Conservation (phyloP, 37 sponge, comb jelly and placozoan species). For the Theonella swinhoei region DNA sequence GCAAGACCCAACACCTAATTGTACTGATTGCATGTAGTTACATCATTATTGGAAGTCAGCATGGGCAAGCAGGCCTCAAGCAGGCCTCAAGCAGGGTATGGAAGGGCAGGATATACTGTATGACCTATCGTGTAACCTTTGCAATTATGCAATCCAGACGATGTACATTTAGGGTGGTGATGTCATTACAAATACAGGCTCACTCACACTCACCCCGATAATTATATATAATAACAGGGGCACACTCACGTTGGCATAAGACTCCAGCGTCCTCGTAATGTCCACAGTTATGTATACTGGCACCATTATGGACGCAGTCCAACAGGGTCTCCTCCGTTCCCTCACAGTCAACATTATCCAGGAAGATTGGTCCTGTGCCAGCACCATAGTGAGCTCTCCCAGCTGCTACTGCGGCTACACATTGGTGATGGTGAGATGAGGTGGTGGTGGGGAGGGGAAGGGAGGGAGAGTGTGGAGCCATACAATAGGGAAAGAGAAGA, state of each 20-base stretch:
- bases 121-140: no score
- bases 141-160: no score
- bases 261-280: slow-evolving; percentile 60
- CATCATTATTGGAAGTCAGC: no score
- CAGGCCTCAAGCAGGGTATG: no score
- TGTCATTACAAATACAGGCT: no score
- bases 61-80: no score
- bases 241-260: slow-evolving; percentile 36
- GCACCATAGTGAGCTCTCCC: slow-evolving; percentile 32
- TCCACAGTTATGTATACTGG: slow-evolving; percentile 17
- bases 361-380: slow-evolving; percentile 32
- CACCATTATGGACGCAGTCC: slow-evolving; percentile 7
- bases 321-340: slow-evolving; percentile 35
- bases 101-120: no score
- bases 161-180: no score
- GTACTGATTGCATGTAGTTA: no score
- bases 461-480: background rate
- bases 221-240: no score
- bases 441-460: background rate
- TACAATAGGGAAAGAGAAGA: background rate
- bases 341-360: slow-evolving; percentile 52
- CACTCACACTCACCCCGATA: no score
- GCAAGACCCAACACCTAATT: no score
- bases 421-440: background rate
- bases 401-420: slow-evolving; percentile 39